Evolutionary conservation across 2,888 invertebrate genomes (phyloP).

Genomic region (Cacoxenus indagator): DNA sequence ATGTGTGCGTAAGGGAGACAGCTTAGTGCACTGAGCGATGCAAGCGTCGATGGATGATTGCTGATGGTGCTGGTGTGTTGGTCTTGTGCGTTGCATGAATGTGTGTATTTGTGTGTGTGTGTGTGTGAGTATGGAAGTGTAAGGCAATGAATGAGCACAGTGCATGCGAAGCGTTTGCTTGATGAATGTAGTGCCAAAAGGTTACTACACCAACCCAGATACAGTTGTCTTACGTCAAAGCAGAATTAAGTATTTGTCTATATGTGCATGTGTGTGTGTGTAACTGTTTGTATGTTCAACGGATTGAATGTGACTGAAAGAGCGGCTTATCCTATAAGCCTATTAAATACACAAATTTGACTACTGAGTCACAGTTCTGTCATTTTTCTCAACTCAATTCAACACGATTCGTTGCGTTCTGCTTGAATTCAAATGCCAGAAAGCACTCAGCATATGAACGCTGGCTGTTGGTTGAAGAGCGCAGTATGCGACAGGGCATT

Average conservation of each 20-base stretch:
- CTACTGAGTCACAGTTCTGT: neutral
- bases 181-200: slow-evolving; percentile 12
- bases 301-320: slow-evolving; percentile 26
- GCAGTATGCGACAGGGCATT: too few species aligned
- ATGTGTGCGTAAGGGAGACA: neutral
- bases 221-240: too few species aligned
- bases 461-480: neutral
- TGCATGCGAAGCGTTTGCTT: slow-evolving; percentile 13
- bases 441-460: neutral
- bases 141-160: neutral
- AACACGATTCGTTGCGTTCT: neutral
- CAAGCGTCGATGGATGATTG: neutral
- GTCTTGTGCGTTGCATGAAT: neutral
- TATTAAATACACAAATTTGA: slow-evolving; percentile 30
- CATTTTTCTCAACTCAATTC: neutral
- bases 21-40: neutral
- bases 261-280: too few species aligned
- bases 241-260: too few species aligned
- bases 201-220: neutral
- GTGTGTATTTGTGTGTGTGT: neutral
- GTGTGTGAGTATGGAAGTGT: neutral
- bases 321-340: slow-evolving; percentile 32
- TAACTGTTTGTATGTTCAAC: neutral
- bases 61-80: neutral
- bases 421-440: neutral